Conservation (phyloP, 2,113 vertebrate species). For the Strigops habroptila region DNA sequence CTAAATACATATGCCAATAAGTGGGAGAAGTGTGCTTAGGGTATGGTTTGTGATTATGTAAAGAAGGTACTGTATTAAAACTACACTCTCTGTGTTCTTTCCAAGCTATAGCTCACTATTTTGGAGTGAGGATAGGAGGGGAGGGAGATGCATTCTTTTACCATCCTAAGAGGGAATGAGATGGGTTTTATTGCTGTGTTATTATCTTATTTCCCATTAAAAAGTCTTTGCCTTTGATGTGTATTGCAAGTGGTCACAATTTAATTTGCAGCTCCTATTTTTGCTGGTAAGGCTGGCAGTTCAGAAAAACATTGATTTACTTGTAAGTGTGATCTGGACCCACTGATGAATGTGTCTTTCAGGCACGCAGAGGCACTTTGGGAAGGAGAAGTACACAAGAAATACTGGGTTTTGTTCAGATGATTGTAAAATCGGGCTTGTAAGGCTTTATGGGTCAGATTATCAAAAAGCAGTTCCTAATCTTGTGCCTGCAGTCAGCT, state of each 20-base stretch:
- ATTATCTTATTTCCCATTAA: constrained; percentile 1
- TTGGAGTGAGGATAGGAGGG: background rate
- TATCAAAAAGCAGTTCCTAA: background rate
- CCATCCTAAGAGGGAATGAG: background rate
- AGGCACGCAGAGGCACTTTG: background rate
- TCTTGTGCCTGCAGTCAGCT: background rate
- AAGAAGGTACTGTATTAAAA: background rate
- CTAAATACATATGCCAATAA: background rate
- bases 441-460: background rate
- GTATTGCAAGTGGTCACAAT: background rate
- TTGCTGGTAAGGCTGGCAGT: background rate
- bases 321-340: background rate
- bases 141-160: background rate
- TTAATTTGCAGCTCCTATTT: constrained; percentile 25
- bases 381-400: background rate
- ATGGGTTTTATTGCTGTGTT: background rate
- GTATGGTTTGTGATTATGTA: background rate
- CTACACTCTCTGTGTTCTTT: background rate
- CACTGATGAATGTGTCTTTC: background rate
- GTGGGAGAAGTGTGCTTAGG: background rate
- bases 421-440: background rate
- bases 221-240: constrained; percentile 11
- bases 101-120: background rate
- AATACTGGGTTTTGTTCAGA: background rate
- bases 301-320: background rate